Conservation (phyloP, 1,140 invertebrate genomes). For the Vollenhovia emeryi region DNA sequence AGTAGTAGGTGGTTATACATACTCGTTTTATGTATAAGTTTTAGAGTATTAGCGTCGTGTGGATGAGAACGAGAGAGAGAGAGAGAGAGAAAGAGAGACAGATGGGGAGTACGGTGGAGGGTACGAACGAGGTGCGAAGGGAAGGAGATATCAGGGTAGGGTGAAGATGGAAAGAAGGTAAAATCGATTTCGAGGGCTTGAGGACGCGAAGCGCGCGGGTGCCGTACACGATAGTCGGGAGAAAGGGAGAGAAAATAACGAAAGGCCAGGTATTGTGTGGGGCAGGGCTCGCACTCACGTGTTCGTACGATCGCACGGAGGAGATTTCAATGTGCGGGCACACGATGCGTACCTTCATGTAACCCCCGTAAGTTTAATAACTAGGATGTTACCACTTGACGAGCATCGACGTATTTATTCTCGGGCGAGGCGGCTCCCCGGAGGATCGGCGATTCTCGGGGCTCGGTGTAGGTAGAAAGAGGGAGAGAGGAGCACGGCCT, state of each 20-base stretch:
- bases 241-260: background rate
- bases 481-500: slow-evolving; percentile 15
- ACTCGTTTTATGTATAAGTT: slow-evolving; percentile 76
- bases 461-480: background rate
- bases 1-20: slow-evolving; percentile 73
- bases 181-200: background rate
- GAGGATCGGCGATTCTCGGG: slow-evolving; percentile 20
- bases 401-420: slow-evolving; percentile 48
- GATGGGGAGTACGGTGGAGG: slow-evolving; percentile 43
- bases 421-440: slow-evolving; percentile 11
- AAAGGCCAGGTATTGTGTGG: slow-evolving; percentile 6
- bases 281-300: slow-evolving; percentile 52
- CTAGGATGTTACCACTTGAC: slow-evolving; percentile 36
- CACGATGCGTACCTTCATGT: slow-evolving; percentile 39
- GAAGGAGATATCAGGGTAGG: background rate
- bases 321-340: background rate
- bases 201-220: background rate
- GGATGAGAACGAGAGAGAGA: slow-evolving; percentile 37
- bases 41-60: slow-evolving; percentile 71
- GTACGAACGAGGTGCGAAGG: slow-evolving; percentile 13
- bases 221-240: slow-evolving; percentile 14
- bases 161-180: background rate
- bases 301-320: slow-evolving; percentile 26
- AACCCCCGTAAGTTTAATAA: slow-evolving; percentile 49
- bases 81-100: slow-evolving; percentile 48